Evolutionary conservation across 1,140 invertebrate species (phyloP), one percentile per base, ranked within the genome.

Genomic region (Thalassaphorura encarpata): DNA sequence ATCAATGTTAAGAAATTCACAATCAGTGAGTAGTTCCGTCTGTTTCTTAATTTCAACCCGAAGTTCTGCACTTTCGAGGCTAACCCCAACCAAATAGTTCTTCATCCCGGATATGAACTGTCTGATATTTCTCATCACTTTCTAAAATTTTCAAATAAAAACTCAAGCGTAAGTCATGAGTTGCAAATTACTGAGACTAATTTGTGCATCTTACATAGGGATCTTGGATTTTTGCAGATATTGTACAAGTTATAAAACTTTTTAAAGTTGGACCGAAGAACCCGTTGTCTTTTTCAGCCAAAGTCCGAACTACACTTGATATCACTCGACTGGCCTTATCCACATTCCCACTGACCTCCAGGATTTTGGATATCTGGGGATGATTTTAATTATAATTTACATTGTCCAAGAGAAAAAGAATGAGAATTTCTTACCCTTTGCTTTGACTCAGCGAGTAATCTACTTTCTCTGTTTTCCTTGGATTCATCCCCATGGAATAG

Each of bases 31-130:
- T 19, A 62, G 18, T 36, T 64, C 63, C 16, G 58, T 64, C 36
- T 64, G 63, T 28, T 54, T 58, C 27, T 59, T 64, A 27, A 64
- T 64, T 51, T 64, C 63, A 13, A 48, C 26, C 36, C 63, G 31
- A 27, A 64, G 42, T 8, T 64, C 56, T 0, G 42, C 50, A 23
- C 52, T 64, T 49, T 64, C 63, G 4, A 43, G 27, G 51, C 56
- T 59, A 2, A 61, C 56, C 19, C 63, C 63, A 1, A 55, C 56
- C n/a, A 64, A 29, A 28, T 56, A 64, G 36, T 64, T 64, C 41
- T 64, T 64, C 63, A 64, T 64, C 13, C 63, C 63, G 1, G 52
- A 55, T 16, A 64, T 59, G 49, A 64, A 64, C 28, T 64, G 63
- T 3, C 63, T 48, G 16, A 50, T 50, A 41, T 64, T 64, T n/a